Evolutionary conservation across 2,888 invertebrate species (phyloP), one percentile per base, ranked within the genome.

Genomic region (Arrhopalites spinosus): DNA sequence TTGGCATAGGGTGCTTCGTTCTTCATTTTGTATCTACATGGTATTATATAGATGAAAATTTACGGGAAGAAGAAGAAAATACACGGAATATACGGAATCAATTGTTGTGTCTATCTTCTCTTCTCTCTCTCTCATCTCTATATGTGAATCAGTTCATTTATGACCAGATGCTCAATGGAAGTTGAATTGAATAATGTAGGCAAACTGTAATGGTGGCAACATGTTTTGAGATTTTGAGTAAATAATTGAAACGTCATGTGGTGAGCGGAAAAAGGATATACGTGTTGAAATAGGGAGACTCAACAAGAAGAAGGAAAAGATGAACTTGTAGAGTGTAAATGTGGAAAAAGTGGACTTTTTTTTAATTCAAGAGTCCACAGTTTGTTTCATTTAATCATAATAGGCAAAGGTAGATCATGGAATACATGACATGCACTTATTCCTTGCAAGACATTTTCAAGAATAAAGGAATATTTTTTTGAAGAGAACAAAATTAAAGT

Each of bases 211-310:
- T 17, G 29, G 36, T n/a, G 13, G 13, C 61, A 29, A 61, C 27
- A 68, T 69, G 29, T 27, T 43, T 25, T 25, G 23, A 3, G 66
- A 29, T 29, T 70, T 71, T 36, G 71, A 71, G 71, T 43, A 64
- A 64, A 43, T 76, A 76, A 76, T 76, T 73, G 76, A 76, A 76
- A 73, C 73, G 76, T 76, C 76, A 76, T 76, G 76, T 76, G 69
- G 76, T 73, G 76, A 76, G 73, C 72, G 73, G 73, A 76, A 59
- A 36, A 56, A 59, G 2, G 73, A 36, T 36, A 36, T 36, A 36
- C 36, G 5, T 36, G 11, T 36, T n/a, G 66, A 61, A 15, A 20
- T 47, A 61, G 25, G 25, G 23, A 23, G 29, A 27, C 29, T 63
- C 53, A 53, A n/a, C n/a, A n/a, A n/a, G n/a, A n/a, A n/a, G n/a